Base-by-base conservation (phyloP, 2,113 vertebrate genomes). In the Mesitornis unicolor region DNA sequence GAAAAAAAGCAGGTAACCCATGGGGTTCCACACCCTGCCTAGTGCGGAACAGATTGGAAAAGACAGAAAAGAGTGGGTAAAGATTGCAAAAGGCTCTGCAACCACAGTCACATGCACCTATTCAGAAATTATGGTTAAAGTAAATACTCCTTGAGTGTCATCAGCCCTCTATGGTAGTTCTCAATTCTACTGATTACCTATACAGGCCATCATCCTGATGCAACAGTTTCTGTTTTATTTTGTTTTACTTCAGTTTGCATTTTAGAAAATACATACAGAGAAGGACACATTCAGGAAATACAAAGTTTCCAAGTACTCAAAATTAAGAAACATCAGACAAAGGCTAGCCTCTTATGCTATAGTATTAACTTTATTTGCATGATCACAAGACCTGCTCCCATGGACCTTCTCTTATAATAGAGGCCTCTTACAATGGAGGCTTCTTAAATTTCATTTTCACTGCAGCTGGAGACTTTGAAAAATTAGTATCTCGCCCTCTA, bases 391-490 rank as follows among this genome's bases (percentile, higher is more conserved):
- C 25, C 18, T 48, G n/a, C 31, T 61, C 11, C 20, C 31, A 21
- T 54, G 29, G 35, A 7, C 42, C 28, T 38, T 22, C 38, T 51
- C 56, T 73, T 54, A 31, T 33, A 54, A 56, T 38, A 43, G 18
- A 80, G 48, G 3, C 0, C 38, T 51, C 56, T 73, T 54, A 31
- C 28, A 54, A 56, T 38, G 48, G 18, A 80, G 48, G 24, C 16
- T 47, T 22, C 51, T 67, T 22, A 50, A 69, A 24, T 43, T 84
- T 86, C 13, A 61, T 86, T 96, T 93, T 82, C 45, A 67, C 36
- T 80, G 59, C 36, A 76, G 36, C 45, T 83, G 53, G 18, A 86
- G 40, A 13, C 31, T 90, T 94, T 84, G 76, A 94, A 89, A 94
- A 84, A 60, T 73, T 21, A 40, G 6, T 50, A 31, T 45, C 36